Evolutionary conservation across 2,113 vertebrate species (phyloP).

Genomic region (Pterocles gutturalis): DNA sequence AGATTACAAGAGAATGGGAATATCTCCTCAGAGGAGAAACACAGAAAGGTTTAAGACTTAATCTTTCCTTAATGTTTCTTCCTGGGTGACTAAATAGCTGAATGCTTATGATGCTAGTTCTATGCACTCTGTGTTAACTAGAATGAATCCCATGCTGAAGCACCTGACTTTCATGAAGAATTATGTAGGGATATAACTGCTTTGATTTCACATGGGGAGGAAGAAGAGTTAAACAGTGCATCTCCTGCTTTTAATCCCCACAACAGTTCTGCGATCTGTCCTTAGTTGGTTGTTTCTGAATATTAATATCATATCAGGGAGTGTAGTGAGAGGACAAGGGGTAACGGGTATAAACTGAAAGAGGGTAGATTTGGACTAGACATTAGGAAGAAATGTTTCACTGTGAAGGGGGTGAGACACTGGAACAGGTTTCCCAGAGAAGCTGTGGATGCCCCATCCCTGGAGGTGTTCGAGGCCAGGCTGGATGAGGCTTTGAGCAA

Average conservation of each 20-base stretch:
- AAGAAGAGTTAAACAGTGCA: not conserved
- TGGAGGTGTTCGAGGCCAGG: too few relatives aligned
- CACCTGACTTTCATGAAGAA: not conserved
- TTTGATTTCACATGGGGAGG: not conserved
- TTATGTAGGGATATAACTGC: not conserved
- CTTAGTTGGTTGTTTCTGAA: not conserved
- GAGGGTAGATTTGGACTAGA: too few relatives aligned
- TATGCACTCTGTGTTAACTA: not conserved
- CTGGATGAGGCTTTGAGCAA: too few relatives aligned
- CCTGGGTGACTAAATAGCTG: not conserved
- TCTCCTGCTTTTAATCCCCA: not conserved
- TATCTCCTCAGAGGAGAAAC: not conserved
- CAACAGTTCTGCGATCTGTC: not conserved
- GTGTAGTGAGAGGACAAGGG: too few relatives aligned
- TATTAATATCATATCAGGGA: not conserved
- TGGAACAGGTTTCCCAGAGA: too few relatives aligned
- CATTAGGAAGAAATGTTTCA: too few relatives aligned
- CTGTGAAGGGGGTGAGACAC: too few relatives aligned
- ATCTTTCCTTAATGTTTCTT: not conserved
- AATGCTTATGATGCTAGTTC: not conserved
- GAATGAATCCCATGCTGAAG: not conserved
- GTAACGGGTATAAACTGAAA: too few relatives aligned
- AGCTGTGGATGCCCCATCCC: too few relatives aligned
- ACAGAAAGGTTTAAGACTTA: not conserved
- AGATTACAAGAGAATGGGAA: not conserved